Base-by-base conservation (phyloP, 2,888 invertebrate species). In the Lasioglossum marginatum region DNA sequence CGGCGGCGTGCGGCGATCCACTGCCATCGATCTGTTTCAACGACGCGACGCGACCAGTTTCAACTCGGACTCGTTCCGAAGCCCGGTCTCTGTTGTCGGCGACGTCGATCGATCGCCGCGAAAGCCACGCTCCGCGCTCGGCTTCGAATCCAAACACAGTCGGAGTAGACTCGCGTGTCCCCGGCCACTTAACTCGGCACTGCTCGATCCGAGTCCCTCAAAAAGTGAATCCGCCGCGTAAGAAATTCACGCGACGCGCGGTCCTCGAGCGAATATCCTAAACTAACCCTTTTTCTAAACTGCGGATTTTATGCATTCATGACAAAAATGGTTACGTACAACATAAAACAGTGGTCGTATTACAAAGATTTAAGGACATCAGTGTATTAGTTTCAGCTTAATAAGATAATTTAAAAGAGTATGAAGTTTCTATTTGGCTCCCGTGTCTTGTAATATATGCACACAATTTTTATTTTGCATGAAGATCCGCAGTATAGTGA, bases 21-120 rank as follows among this genome's bases (percentile, higher is more conserved):
- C n/a, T 23, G 10, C 19, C 60, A 86, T 86, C 86, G 75, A 86
- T 83, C 34, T 23, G 31, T 77, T 68, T 60, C 31, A 48, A 27
- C 60, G 60, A 60, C 10, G 52, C 60, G 27, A 60, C 27, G 52
- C 52, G 16, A 6, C 27, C 27, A 60, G 60, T 52, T 52, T 52
- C 70, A 66, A 34, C 73, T 66, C 23, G 19, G n/a, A 71, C 63
- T 52, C 45, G 8, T 27, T 16, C 40, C 19, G 45, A 48, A 14
- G 27, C 27, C 27, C 27, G 27, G 27, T 27, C 73, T 76, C 77
- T 79, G 79, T 31, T 87, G 89, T 89, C 89, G 82, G 81, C 60
- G 63, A 60, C 74, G 79, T 74, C 70, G 79, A 74, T n/a, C 66
- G 34, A 45, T 60, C 63, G 75, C 66, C 60, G 70, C 34, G 70